Evolutionary conservation across 2,113 vertebrate species (phyloP).

Genomic region (Percopsis transmontana): DNA sequence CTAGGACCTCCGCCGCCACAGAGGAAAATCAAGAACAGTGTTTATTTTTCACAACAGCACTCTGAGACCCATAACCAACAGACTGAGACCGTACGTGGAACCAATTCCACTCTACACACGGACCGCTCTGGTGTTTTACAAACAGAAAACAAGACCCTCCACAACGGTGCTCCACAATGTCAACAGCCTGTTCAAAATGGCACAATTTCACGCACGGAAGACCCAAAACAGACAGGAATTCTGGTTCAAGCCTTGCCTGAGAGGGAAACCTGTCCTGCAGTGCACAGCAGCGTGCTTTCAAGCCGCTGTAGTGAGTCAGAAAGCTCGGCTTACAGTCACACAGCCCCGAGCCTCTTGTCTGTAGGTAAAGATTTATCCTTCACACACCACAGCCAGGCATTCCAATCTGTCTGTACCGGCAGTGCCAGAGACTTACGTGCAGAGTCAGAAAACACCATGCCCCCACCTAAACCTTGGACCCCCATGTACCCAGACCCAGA

Average conservation of each 20-base stretch:
- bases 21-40: constrained; percentile 22
- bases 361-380: constrained; percentile 3
- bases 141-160: not conserved
- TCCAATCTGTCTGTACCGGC: not conserved
- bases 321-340: not conserved
- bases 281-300: not conserved
- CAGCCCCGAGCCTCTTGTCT: not conserved
- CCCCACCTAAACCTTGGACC: not conserved
- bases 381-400: not conserved
- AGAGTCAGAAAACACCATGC: not conserved
- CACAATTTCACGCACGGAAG: constrained; percentile 2
- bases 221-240: not conserved
- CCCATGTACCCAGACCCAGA: not conserved
- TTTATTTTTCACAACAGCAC: constrained; percentile 23
- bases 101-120: not conserved
- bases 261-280: not conserved
- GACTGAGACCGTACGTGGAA: not conserved
- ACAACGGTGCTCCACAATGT: too few species aligned
- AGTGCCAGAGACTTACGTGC: not conserved
- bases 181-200: not conserved
- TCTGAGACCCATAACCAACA: constrained; percentile 35
- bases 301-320: not conserved
- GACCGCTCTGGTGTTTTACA: not conserved
- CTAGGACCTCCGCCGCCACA: constrained; percentile 9
- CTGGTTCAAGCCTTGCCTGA: not conserved